These are phyloP conservation scores for Centropus unirufus DNA, from an alignment of 2,113 vertebrate genomes.

Conservation along the genomic window DNA sequence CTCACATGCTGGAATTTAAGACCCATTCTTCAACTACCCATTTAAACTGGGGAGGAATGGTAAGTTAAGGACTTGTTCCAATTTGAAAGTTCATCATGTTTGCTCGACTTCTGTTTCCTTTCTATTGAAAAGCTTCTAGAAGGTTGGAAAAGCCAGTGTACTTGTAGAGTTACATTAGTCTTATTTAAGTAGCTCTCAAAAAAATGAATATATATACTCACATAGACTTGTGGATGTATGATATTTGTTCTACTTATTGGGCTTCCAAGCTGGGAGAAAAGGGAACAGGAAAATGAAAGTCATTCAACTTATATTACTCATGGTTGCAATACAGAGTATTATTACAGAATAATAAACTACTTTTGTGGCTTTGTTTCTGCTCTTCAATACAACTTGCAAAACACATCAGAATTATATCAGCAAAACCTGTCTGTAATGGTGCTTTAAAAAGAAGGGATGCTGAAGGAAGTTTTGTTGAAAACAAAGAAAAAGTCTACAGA, in stretches of 20 bases:
- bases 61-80: neutral
- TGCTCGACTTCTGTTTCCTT: neutral
- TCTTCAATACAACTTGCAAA: neutral
- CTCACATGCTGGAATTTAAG: neutral
- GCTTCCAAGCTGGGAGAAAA: constrained; percentile 88
- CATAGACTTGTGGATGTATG: constrained; percentile 97
- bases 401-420: neutral
- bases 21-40: neutral
- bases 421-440: neutral
- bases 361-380: neutral
- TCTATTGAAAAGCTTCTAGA: neutral
- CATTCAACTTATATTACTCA: neutral
- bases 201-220: constrained; percentile 78
- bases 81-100: neutral
- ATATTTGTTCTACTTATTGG: constrained; percentile 95
- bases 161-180: neutral
- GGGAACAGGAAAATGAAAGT: neutral
- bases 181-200: neutral
- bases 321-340: neutral
- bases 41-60: neutral
- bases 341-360: neutral
- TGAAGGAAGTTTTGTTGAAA: neutral
- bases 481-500: neutral
- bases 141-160: neutral
- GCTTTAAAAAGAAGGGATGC: neutral